Evolutionary conservation across 1,140 invertebrate genomes (phyloP).

Genomic region (Pogonognathellus flavescens): DNA sequence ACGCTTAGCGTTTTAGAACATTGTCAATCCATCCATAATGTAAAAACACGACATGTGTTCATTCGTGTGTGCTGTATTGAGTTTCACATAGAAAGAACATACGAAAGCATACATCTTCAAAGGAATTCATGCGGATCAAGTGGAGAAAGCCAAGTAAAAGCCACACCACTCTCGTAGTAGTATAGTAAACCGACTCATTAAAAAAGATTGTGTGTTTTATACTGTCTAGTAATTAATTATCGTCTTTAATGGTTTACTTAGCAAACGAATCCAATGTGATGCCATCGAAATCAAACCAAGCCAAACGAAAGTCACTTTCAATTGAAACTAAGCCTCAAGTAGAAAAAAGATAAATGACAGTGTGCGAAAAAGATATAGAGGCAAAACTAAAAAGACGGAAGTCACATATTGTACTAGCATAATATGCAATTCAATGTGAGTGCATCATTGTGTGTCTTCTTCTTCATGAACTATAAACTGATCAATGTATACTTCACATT

Average conservation of each 20-base stretch:
- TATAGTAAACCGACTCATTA: background rate
- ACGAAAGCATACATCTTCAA: background rate
- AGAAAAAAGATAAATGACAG: conserved; percentile 19
- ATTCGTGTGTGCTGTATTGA: no score
- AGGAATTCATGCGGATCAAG: background rate
- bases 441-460: conserved; percentile 14
- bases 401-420: background rate
- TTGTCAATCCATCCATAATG: no score
- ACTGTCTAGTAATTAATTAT: conserved; percentile 12
- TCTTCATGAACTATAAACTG: no score
- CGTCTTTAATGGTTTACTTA: background rate
- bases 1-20: no score
- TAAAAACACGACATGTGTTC: no score
- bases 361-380: background rate
- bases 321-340: background rate
- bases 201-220: background rate
- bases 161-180: background rate
- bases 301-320: background rate
- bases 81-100: no score
- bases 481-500: no score
- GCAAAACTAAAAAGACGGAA: conserved; percentile 6
- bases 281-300: background rate
- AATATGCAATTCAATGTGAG: conserved; percentile 27
- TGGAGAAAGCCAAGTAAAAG: conserved; percentile 13
- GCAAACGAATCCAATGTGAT: background rate